These are phyloP conservation scores for Thunnus albacares DNA, from an alignment of 2,797 vertebrate species.

Conservation along the genomic window DNA sequence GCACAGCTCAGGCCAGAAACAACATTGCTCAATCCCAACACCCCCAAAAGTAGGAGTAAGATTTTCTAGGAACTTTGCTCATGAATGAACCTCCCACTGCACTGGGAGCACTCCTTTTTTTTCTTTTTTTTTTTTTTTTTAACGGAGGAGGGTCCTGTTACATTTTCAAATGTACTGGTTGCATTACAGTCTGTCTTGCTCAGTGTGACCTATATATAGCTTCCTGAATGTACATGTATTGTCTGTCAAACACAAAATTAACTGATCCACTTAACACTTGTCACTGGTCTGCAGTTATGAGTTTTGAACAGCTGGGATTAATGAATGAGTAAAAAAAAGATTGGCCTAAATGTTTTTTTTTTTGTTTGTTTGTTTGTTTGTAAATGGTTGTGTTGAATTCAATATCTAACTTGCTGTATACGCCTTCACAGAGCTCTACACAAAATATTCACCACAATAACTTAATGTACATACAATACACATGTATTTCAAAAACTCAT, in stretches of 20 bases:
- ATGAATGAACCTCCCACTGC: conserved; percentile 54
- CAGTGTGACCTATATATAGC: background rate
- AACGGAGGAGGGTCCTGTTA: conserved; percentile 55
- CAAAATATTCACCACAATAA: too few species aligned
- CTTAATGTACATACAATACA: background rate
- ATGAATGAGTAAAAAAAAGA: too few species aligned
- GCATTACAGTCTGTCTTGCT: conserved; percentile 3
- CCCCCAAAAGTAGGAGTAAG: conserved; percentile 35
- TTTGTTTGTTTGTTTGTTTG: too few species aligned
- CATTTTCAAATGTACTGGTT: conserved; percentile 40
- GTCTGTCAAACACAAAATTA: background rate
- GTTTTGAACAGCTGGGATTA: too few species aligned
- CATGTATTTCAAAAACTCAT: background rate
- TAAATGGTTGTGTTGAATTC: too few species aligned
- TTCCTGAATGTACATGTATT: background rate
- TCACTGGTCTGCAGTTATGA: background rate
- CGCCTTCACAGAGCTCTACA: too few species aligned
- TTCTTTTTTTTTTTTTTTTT: background rate
- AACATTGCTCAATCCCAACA: conserved; percentile 44
- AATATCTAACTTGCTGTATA: too few species aligned
- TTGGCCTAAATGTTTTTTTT: too few species aligned
- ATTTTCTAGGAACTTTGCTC: conserved; percentile 73
- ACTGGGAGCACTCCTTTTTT: background rate
- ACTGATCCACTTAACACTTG: background rate
- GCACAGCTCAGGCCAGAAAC: conserved; percentile 17